These are phyloP conservation scores for Caenorhabditis macrosperma DNA, from an alignment of 2,888 invertebrate genomes.

Conservation along the genomic window DNA sequence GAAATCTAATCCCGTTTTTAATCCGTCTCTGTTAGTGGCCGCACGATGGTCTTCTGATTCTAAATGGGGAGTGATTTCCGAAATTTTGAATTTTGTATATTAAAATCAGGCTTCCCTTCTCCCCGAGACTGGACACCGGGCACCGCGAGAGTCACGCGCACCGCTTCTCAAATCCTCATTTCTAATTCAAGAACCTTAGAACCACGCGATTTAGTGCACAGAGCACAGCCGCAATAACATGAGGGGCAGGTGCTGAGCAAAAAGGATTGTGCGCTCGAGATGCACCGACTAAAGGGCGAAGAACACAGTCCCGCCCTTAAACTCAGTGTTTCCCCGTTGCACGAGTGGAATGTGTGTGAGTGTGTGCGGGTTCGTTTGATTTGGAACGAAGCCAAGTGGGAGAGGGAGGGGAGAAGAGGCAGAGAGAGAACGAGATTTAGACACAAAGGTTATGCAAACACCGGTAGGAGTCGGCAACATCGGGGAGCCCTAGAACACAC, in stretches of 20 bases:
- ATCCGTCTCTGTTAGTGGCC: constrained; percentile 16
- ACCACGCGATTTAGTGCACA: constrained; percentile 23
- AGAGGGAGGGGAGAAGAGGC: background rate
- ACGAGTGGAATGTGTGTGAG: constrained; percentile 42
- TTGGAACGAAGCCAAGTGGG: constrained; percentile 59
- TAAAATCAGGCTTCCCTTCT: constrained; percentile 38
- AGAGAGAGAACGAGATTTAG: constrained; percentile 34
- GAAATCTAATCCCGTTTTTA: constrained; percentile 3
- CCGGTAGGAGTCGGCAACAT: constrained; percentile 47
- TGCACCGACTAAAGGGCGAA: constrained; percentile 45
- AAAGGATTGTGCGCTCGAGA: background rate
- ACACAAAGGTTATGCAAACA: constrained; percentile 56
- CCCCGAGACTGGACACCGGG: background rate
- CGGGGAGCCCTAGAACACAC: constrained; percentile 48
- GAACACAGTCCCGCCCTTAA: constrained; percentile 41
- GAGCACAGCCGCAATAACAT: background rate
- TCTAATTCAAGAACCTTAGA: constrained; percentile 19
- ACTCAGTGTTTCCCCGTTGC: constrained; percentile 40
- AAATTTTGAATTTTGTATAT: constrained; percentile 19
- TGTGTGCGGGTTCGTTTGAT: constrained; percentile 54
- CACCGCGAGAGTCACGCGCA: constrained; percentile 7
- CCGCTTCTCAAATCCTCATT: constrained; percentile 25
- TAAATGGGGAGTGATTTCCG: constrained; percentile 26
- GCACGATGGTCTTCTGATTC: constrained; percentile 13
- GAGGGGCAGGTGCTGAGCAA: background rate